phyloP scores from a whole-genome alignment of 2,113 vertebrate species.

The Muntiacus muntjak region DNA sequence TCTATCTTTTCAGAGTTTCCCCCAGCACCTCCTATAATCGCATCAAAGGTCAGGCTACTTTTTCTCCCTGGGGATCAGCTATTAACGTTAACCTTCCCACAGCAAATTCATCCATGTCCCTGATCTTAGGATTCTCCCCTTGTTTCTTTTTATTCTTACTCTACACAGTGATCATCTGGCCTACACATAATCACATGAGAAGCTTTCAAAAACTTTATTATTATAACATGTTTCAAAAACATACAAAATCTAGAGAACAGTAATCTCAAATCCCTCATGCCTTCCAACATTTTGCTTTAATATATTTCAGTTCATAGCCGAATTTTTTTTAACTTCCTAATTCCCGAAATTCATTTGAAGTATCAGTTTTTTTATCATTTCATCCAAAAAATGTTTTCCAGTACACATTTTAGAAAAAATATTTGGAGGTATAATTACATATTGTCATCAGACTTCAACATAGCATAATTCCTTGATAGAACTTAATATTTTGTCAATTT shows the following conservation, averaged over 20 bases:
- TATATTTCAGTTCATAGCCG: background rate
- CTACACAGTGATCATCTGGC: background rate
- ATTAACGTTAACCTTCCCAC: background rate
- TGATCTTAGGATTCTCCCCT: background rate
- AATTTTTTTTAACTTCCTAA: background rate
- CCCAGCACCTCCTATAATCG: fast-evolving
- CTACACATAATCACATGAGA: background rate
- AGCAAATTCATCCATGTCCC: background rate
- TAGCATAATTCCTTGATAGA: background rate
- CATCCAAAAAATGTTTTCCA: background rate
- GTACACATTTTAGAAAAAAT: background rate
- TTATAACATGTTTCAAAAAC: background rate
- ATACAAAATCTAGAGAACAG: background rate
- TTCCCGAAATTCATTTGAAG: background rate
- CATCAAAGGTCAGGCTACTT: fast-evolving
- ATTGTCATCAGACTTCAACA: background rate
- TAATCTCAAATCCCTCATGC: background rate
- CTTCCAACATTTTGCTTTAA: fast-evolving
- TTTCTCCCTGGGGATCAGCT: background rate
- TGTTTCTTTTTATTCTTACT: background rate
- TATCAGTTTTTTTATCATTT: background rate
- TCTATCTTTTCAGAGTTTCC: background rate
- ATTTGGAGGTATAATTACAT: background rate
- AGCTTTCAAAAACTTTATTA: background rate
- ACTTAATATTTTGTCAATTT: background rate